Percentiles rank a stretch among this genome's conserved stretches.
Evolutionary conservation across 2,113 vertebrate species (phyloP).

Genomic region (Cololabis saira): DNA sequence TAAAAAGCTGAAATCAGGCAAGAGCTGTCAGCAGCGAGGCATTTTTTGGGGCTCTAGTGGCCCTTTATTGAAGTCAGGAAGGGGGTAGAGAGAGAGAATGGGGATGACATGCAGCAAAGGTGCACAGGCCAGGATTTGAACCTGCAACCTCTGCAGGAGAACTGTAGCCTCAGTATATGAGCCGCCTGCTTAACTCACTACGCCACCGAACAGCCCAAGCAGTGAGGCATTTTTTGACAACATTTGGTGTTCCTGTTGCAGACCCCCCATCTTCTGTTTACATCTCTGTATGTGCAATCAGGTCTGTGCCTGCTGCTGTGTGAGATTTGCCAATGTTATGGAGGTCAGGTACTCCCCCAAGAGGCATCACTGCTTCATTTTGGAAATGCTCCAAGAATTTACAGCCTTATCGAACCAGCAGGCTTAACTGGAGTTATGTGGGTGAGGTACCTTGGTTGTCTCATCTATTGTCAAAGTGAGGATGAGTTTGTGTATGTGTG

Average conservation of each 20-base stretch:
- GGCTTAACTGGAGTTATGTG: constrained; percentile 47
- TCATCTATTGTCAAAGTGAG: constrained; percentile 43
- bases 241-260: constrained; percentile 15
- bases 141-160: too few species aligned
- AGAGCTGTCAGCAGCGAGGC: neutral
- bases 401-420: constrained; percentile 36
- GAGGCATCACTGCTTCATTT: constrained; percentile 1
- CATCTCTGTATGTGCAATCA: neutral
- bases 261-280: constrained; percentile 13
- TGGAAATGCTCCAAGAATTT: constrained; percentile 36
- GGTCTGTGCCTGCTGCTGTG: neutral
- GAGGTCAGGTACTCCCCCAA: constrained; percentile 35
- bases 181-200: too few species aligned
- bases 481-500: constrained; percentile 16
- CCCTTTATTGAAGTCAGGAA: too few species aligned
- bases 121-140: too few species aligned
- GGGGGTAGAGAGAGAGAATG: too few species aligned
- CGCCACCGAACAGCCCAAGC: too few species aligned
- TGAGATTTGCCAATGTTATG: constrained; percentile 7
- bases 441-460: constrained; percentile 22
- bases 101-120: too few species aligned
- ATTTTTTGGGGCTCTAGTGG: too few species aligned
- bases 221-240: constrained; percentile 5
- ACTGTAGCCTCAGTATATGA: too few species aligned
- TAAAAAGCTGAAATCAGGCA: constrained; percentile 4